Conservation (phyloP, 2,888 invertebrate genomes). For the Aphodius granarius region DNA sequence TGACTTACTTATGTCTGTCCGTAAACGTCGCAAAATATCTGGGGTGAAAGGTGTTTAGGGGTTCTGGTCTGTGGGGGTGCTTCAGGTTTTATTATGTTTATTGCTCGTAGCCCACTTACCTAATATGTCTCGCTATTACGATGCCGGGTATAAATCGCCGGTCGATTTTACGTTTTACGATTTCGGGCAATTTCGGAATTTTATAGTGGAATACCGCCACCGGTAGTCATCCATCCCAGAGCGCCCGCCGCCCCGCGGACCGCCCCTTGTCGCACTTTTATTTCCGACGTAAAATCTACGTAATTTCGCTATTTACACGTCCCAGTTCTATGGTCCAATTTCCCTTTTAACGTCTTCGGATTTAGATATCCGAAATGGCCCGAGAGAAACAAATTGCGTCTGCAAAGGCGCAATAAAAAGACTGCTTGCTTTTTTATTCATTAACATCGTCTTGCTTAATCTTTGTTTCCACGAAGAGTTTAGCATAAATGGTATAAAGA, state of each 20-base stretch:
- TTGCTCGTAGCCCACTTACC: neutral
- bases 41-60: neutral
- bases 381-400: neutral
- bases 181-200: neutral
- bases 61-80: neutral
- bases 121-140: neutral
- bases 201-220: neutral
- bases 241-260: neutral
- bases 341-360: neutral
- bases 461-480: neutral
- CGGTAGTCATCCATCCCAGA: neutral
- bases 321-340: neutral
- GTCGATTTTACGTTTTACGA: neutral
- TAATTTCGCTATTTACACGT: neutral
- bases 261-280: neutral
- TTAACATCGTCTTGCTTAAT: neutral
- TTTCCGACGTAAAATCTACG: neutral
- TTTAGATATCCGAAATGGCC: neutral
- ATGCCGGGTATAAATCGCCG: neutral
- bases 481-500: neutral
- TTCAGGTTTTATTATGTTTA: neutral
- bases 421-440: neutral
- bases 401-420: neutral
- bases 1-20: neutral
- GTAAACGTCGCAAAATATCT: neutral